Evolutionary conservation across 2,113 vertebrate species (phyloP).

Genomic region (Odocoileus virginianus): DNA sequence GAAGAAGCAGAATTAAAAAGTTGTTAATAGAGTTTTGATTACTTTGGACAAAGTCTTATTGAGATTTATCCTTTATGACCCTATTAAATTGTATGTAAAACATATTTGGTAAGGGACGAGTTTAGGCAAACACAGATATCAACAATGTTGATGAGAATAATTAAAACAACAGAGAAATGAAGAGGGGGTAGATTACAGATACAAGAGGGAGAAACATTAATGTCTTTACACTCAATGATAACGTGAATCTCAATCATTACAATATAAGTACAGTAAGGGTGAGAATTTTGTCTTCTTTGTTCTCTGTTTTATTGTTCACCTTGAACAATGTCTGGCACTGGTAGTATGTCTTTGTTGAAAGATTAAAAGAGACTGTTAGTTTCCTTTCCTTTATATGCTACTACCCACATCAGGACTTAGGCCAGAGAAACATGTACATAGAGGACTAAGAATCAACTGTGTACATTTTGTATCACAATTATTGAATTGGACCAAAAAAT

Average conservation of each 20-base stretch:
- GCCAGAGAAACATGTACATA: background rate
- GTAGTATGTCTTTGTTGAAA: background rate
- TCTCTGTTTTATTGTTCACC: background rate
- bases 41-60: background rate
- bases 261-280: background rate
- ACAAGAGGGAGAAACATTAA: background rate
- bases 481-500: background rate
- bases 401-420: rapidly evolving
- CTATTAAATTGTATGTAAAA: background rate
- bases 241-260: background rate
- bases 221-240: background rate
- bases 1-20: background rate
- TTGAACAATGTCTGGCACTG: background rate
- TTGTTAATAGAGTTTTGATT: background rate
- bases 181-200: background rate
- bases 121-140: background rate
- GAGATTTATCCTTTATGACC: background rate
- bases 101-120: background rate
- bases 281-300: background rate
- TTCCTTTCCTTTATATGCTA: background rate
- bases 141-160: background rate
- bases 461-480: background rate
- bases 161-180: background rate
- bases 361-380: background rate
- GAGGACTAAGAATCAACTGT: background rate